Base-by-base conservation (phyloP, 2,113 vertebrate species). In the Heterotilapia buettikoferi region DNA sequence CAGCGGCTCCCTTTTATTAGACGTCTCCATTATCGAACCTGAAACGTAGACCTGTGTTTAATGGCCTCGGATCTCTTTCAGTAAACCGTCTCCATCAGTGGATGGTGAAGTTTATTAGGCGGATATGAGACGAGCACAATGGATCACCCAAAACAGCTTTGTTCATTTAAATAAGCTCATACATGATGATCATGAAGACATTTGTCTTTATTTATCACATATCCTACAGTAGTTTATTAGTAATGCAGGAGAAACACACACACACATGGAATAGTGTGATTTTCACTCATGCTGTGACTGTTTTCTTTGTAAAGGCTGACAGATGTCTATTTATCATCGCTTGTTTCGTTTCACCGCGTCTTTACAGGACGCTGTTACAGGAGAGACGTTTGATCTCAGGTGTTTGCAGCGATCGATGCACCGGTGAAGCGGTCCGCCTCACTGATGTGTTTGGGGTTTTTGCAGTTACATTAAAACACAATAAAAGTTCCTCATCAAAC, bases 1-100 rank as follows among this genome's bases (percentile, higher is more conserved):
- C 87, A 89, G 83, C 66, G 52, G 84, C 40, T 84, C 84, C 5
- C 89, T 89, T 93, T 94, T 91, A 90, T 91, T 90, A 61, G 84
- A 82, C 24, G 54, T 38, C 76, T 87, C 61, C 38, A 24, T 82
- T 81, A 81, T 81, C 63, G 38, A 86, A 33, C 47, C 71, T 91
- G 91, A 91, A 92, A 93, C 31, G 6, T 24, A 93, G 82, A 90
- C 3, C 40, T 83, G 83, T 61, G 54, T 61, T 90, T 87, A 89
- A 71, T 81, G 76, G 73, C 43, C 54, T 8, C 3, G 57, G 59
- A 80, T 87, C 79, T 40, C 1, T 45, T 73, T 71, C 12, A 82
- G 18, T 3, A 0, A 54, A 26, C 8, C 45, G 36, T 36, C 54
- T 80, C 33, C 56, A 63, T 79, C 33, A 1, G 7, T 2, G 4